Evolutionary conservation across 2,113 vertebrate genomes (phyloP).

Genomic region (Capreolus pygargus): DNA sequence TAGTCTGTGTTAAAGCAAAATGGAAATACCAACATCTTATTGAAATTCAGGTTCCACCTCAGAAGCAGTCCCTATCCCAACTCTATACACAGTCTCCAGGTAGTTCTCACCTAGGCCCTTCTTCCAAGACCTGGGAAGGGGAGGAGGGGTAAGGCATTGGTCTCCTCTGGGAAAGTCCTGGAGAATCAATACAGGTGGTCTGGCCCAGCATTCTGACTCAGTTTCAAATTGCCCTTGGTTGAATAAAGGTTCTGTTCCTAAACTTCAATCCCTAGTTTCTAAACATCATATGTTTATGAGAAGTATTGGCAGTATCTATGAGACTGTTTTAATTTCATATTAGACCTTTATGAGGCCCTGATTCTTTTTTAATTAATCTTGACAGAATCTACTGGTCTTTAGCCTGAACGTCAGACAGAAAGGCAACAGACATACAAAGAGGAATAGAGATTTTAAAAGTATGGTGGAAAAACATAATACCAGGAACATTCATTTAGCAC

Average conservation of each 20-base stretch:
- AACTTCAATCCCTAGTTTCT: not conserved
- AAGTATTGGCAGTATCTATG: not conserved
- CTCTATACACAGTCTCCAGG: not conserved
- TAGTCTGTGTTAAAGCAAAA: not conserved
- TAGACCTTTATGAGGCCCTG: not conserved
- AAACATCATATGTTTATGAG: not conserved
- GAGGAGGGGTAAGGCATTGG: not conserved
- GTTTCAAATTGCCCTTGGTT: not conserved
- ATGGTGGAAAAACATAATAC: not conserved
- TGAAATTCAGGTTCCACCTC: not conserved
- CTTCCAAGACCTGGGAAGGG: not conserved
- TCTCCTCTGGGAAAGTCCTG: not conserved
- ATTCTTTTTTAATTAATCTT: slow-evolving; percentile 19
- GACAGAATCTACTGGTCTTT: not conserved
- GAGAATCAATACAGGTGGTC: not conserved
- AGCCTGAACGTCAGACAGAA: not conserved
- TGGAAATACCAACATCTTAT: not conserved
- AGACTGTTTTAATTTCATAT: slow-evolving; percentile 11
- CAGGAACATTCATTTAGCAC: not conserved
- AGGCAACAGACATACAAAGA: not conserved
- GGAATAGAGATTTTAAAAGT: not conserved
- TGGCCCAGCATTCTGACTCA: not conserved
- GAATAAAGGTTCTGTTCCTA: not conserved
- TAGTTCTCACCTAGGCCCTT: not conserved
- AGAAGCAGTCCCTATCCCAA: not conserved